A percentile compares a stretch with the other conserved stretches of the same genome.
Evolutionary conservation across 2,797 vertebrate genomes (phyloP).

Genomic region (Pangasius sanitwongsei): DNA sequence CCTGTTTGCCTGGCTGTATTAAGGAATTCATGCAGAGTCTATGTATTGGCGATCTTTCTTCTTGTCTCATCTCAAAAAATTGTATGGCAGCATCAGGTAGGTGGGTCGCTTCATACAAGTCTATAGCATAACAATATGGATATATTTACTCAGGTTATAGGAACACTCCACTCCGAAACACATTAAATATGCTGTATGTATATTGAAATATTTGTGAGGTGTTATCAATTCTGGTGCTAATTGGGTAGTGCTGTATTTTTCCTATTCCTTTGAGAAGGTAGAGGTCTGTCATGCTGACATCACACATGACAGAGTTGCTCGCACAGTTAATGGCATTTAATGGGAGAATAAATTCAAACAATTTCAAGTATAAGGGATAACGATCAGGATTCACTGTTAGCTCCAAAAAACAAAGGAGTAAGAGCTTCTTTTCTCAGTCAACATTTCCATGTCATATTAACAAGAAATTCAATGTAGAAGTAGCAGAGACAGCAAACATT

Average conservation of each 20-base stretch:
- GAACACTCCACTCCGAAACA: neutral
- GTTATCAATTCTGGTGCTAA: neutral
- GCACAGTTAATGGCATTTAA: neutral
- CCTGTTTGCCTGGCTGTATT: neutral
- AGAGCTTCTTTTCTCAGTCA: neutral
- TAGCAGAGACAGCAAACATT: neutral
- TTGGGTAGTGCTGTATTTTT: neutral
- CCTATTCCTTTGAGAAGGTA: neutral
- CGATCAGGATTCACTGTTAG: neutral
- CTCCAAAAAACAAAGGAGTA: neutral
- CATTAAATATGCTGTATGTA: neutral
- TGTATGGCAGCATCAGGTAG: slow-evolving; percentile 18
- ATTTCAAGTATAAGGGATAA: neutral
- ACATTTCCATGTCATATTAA: neutral
- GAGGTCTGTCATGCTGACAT: neutral
- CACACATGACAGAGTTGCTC: neutral
- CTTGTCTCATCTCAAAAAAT: neutral
- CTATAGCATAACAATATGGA: slow-evolving; percentile 16
- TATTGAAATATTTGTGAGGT: neutral
- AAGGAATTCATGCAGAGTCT: slow-evolving; percentile 14
- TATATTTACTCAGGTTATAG: neutral
- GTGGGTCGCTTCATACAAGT: slow-evolving; percentile 46
- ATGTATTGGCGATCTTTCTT: neutral
- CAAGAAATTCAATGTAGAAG: neutral
- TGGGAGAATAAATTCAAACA: neutral